These are phyloP conservation scores for Heliornis fulica DNA, from an alignment of 2,113 vertebrate species.

Conservation along the genomic window DNA sequence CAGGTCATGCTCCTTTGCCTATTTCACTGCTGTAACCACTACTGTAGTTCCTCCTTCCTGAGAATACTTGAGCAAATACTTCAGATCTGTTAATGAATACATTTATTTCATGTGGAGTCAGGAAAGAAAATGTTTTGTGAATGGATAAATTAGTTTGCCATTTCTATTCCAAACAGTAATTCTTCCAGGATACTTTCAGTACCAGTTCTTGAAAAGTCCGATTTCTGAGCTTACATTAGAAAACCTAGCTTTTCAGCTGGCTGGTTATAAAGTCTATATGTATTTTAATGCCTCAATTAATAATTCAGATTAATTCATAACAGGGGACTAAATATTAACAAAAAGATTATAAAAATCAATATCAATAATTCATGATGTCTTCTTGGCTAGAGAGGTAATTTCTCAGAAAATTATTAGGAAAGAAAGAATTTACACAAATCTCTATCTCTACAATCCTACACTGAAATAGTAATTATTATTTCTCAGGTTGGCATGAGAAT, in stretches of 20 bases:
- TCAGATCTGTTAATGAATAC: not conserved
- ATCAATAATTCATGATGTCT: conserved; percentile 34
- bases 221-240: not conserved
- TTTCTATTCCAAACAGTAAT: not conserved
- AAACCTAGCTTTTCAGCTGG: not conserved
- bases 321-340: conserved; percentile 33
- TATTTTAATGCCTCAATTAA: conserved; percentile 45
- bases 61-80: not conserved
- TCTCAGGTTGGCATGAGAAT: not conserved
- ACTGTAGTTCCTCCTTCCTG: not conserved
- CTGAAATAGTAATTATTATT: not conserved
- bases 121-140: not conserved
- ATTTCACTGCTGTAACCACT: not conserved
- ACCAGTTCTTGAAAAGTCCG: not conserved
- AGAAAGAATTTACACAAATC: conserved; percentile 35
- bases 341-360: conserved; percentile 27
- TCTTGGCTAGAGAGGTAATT: conserved; percentile 24
- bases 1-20: not conserved
- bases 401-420: conserved; percentile 19
- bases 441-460: not conserved
- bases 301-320: conserved; percentile 55
- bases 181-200: not conserved
- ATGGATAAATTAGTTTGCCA: not conserved
- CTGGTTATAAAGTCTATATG: not conserved
- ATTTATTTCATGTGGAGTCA: not conserved